Evolutionary conservation across 2,888 invertebrate genomes (phyloP).

Genomic region (Cryptophagus acutangulus): DNA sequence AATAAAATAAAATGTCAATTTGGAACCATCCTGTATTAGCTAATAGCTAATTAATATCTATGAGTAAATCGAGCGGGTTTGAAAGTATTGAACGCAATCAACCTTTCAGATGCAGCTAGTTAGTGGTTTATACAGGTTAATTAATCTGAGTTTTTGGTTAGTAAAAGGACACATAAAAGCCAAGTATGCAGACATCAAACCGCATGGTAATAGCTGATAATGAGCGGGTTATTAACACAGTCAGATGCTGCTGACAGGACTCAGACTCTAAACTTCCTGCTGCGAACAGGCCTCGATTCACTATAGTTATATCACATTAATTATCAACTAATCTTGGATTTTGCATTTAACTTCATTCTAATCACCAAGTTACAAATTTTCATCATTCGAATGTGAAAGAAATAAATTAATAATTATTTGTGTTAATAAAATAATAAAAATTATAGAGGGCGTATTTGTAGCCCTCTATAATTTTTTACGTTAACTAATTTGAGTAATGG

Average conservation of each 20-base stretch:
- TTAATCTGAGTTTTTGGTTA: constrained; percentile 44
- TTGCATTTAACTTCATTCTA: no score
- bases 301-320: constrained; percentile 30
- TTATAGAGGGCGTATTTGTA: no score
- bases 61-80: no score
- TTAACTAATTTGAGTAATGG: no score
- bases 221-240: constrained; percentile 44
- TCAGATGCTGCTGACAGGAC: constrained; percentile 40
- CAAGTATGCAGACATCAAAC: constrained; percentile 37
- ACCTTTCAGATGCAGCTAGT: constrained; percentile 42
- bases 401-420: no score
- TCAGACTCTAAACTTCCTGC: constrained; percentile 32
- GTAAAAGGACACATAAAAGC: constrained; percentile 41
- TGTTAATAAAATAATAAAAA: no score
- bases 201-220: constrained; percentile 44
- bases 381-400: no score
- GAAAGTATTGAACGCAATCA: constrained; percentile 25
- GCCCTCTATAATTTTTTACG: no score
- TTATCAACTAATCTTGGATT: constrained; percentile 25
- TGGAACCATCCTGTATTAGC: no score
- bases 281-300: constrained; percentile 26
- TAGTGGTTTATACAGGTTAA: constrained; percentile 42
- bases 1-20: no score
- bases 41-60: no score
- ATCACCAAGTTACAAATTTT: no score